Base-by-base conservation (phyloP, 2,113 vertebrate genomes). In the Galemys pyrenaicus region DNA sequence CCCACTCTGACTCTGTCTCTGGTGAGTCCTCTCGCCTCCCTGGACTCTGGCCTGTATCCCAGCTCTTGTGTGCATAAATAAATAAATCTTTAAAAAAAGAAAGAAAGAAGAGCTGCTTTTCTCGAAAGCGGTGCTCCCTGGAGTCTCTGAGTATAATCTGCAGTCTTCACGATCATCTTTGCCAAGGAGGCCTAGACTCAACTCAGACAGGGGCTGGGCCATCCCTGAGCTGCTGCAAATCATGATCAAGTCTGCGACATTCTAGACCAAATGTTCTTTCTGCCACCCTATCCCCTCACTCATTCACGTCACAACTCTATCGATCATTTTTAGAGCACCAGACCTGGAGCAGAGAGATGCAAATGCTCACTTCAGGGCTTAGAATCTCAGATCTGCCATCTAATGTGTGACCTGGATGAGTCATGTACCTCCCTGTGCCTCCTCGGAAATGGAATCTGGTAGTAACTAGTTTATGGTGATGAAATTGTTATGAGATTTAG, bases 391-490 rank as follows among this genome's bases (percentile, higher is more conserved):
- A 32, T 32, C 44, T 73, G 41, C 30, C 79, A n/a, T 54, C 54
- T 41, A 65, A 32, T 13, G 2, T 9, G 46, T 10, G 35, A 65
- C 15, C 58, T 75, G 58, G 11, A 15, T 28, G 6, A 75, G 49
- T 54, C 19, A 54, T 3, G 62, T 11, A 51, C 81, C 26, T 32
- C 24, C 41, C 41, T 13, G 19, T 11, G 46, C 56, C 67, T 19
- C 41, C 26, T 91, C 44, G 17, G 1, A 22, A 49, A 32, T 62
- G 78, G 32, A 8, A 39, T 49, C 56, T 82, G 54, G 30, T 1
- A 51, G n/a, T 32, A 62, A 17, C 26, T 17, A 46, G 67, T 17
- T 28, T 0, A 0, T 6, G 2, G 49, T 70, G 46, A 11, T 28
- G 64, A 58, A 44, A 62, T 17, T 37, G 41, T 62, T 37, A 24